These are phyloP conservation scores for Leptatherina wallacei DNA, from an alignment of 2,797 vertebrate species.

Conservation along the genomic window DNA sequence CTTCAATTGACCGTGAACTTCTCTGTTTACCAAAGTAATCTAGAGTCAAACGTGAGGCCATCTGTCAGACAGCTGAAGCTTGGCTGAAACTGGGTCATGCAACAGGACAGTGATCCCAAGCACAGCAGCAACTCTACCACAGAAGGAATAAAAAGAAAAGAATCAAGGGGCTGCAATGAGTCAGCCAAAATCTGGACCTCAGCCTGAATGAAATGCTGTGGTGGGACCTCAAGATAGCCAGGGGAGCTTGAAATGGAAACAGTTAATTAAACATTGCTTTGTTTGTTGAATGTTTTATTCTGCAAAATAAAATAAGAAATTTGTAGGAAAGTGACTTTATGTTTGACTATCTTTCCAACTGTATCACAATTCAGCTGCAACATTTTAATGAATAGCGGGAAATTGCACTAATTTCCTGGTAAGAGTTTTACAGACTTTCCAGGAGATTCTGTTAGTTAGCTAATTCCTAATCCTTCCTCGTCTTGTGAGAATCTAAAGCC, in stretches of 20 bases:
- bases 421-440: slow-evolving; percentile 21
- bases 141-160: not conserved
- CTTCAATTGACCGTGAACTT: no score
- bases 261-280: not conserved
- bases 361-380: not conserved
- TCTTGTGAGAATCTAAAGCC: slow-evolving; percentile 9
- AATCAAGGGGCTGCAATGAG: not conserved
- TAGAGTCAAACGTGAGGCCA: no score
- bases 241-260: no score
- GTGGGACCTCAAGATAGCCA: no score
- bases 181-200: not conserved
- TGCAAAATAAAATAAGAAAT: not conserved
- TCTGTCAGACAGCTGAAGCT: no score
- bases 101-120: no score
- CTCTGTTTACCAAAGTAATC: no score
- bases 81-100: no score
- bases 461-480: slow-evolving; percentile 18
- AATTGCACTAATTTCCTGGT: slow-evolving; percentile 26
- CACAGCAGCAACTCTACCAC: not conserved
- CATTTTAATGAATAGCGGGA: slow-evolving; percentile 33
- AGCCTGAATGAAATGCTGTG: no score
- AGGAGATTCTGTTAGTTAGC: slow-evolving; percentile 12
- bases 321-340: not conserved
- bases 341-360: not conserved
- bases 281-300: no score